phyloP scores from a whole-genome alignment of 2,888 invertebrate species.

The Andrena chrysosceles region DNA sequence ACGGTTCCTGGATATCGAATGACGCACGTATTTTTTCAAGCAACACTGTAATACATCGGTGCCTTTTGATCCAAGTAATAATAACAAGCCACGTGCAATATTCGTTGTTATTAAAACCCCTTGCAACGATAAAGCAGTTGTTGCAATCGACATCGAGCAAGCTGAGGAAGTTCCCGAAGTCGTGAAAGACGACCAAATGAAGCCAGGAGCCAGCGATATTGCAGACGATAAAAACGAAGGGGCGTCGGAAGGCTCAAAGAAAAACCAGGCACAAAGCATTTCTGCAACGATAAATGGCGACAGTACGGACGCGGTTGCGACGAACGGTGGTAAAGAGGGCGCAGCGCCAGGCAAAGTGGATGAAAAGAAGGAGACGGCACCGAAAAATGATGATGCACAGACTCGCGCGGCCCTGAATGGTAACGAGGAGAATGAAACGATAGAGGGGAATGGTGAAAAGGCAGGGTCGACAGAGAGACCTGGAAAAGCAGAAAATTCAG shows the following conservation, averaged over 20 bases:
- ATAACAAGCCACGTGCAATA: too few relatives aligned
- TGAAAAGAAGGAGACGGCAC: not conserved
- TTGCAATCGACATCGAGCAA: not conserved
- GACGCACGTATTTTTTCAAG: constrained; percentile 16
- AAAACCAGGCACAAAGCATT: constrained; percentile 3
- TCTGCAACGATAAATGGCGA: constrained; percentile 11
- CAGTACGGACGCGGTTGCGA: not conserved
- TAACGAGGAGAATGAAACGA: not conserved
- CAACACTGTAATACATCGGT: not conserved
- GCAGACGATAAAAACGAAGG: not conserved
- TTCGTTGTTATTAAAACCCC: not conserved
- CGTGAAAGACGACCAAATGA: not conserved
- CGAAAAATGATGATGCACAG: constrained; percentile 5
- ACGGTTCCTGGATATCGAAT: constrained; percentile 28
- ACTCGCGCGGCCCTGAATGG: not conserved
- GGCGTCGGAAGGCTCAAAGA: not conserved
- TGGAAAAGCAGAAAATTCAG: constrained; percentile 18
- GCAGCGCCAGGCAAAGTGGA: not conserved
- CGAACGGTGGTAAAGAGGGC: not conserved
- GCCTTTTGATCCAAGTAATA: not conserved
- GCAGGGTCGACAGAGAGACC: not conserved
- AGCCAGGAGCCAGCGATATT: not conserved
- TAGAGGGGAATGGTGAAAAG: constrained; percentile 4
- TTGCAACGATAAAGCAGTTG: not conserved
- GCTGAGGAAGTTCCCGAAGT: not conserved